Conservation (phyloP, 2,113 vertebrate species). For the Phrynosoma platyrhinos region DNA sequence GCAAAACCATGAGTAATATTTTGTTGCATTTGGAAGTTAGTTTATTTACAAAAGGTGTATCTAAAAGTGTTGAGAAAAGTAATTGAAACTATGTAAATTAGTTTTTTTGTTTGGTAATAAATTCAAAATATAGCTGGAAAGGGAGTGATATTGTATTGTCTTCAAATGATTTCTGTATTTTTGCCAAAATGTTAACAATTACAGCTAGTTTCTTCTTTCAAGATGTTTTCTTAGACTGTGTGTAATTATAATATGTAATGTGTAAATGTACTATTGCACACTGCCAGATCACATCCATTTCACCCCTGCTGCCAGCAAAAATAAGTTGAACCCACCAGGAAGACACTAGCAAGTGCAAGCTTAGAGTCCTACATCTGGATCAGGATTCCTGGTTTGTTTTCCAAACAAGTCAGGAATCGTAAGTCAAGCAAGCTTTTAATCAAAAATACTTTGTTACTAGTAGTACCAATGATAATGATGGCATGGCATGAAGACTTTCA, state of each 20-base stretch:
- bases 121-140: neutral
- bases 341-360: neutral
- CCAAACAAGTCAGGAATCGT: neutral
- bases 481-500: neutral
- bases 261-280: too few species aligned
- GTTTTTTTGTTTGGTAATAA: neutral
- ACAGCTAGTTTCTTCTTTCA: neutral
- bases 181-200: neutral
- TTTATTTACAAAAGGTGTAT: neutral
- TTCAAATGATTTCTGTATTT: neutral
- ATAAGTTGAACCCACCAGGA: too few species aligned
- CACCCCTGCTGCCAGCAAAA: too few species aligned
- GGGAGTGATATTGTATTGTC: neutral
- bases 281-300: too few species aligned
- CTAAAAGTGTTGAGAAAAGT: neutral
- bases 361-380: neutral
- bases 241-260: too few species aligned
- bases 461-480: neutral
- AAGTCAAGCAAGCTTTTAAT: neutral
- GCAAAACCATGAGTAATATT: neutral
- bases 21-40: rapidly evolving
- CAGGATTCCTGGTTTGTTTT: neutral
- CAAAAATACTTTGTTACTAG: neutral
- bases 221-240: neutral
- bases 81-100: neutral